Percentiles rank a stretch among this genome's conserved stretches.
phyloP scores from a whole-genome alignment of 2,888 invertebrate species.

The Chelonus formosanus region DNA sequence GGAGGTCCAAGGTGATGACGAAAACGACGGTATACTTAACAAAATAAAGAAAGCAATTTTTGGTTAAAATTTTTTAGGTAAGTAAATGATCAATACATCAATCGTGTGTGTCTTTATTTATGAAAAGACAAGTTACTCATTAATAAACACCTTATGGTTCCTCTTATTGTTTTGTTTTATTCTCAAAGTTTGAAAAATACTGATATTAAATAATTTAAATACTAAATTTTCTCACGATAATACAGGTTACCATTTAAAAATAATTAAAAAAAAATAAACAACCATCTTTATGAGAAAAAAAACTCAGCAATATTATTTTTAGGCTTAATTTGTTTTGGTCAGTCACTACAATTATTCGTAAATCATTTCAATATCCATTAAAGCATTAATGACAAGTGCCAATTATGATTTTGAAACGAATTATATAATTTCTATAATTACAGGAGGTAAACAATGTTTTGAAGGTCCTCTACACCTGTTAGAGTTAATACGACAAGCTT shows the following conservation, averaged over 20 bases:
- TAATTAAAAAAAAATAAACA: too few species aligned
- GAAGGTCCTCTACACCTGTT: constrained; percentile 70
- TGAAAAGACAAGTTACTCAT: too few species aligned
- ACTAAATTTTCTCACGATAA: not conserved
- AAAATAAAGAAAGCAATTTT: constrained; percentile 72
- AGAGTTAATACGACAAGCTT: constrained; percentile 71
- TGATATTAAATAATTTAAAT: not conserved
- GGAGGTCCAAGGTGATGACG: constrained; percentile 51
- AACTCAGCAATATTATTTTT: too few species aligned
- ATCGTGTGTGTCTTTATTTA: too few species aligned
- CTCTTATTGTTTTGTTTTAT: too few species aligned
- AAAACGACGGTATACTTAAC: constrained; percentile 67
- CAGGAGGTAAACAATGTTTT: constrained; percentile 74
- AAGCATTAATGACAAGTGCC: too few species aligned
- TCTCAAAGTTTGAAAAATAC: not conserved
- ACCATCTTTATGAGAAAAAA: too few species aligned
- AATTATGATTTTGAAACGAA: too few species aligned
- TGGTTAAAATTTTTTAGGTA: constrained; percentile 65
- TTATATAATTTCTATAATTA: constrained; percentile 41
- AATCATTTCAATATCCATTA: not conserved
- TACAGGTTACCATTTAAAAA: too few species aligned
- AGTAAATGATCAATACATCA: constrained; percentile 43
- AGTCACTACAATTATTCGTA: too few species aligned
- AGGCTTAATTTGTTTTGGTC: too few species aligned
- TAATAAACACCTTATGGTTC: too few species aligned